Evolutionary conservation across 64 coral and sea anemone genomes (phyloP).

Genomic region (Stichodactyla helianthus): DNA sequence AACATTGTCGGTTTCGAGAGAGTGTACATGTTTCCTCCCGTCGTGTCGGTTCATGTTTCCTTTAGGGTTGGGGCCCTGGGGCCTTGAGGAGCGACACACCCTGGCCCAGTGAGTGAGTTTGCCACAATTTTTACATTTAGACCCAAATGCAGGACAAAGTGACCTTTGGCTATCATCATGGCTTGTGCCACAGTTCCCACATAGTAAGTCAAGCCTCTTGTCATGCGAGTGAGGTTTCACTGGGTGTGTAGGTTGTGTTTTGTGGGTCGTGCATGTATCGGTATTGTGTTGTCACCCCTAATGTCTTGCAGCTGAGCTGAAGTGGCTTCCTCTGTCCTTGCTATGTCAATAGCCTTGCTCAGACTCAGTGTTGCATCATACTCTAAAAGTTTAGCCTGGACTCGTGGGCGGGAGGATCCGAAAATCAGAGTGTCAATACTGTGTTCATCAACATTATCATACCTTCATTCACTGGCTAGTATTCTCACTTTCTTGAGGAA

Average conservation of each 20-base stretch:
- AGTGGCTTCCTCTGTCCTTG: slow-evolving; percentile 59
- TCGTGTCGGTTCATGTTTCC: neutral
- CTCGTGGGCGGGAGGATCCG: slow-evolving; percentile 24
- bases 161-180: slow-evolving; percentile 50
- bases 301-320: slow-evolving; percentile 53
- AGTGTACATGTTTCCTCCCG: neutral
- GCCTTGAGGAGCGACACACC: slow-evolving; percentile 8
- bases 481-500: slow-evolving; percentile 68
- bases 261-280: slow-evolving; percentile 5
- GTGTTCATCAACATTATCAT: slow-evolving; percentile 45
- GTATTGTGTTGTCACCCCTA: slow-evolving; percentile 11
- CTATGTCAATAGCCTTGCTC: slow-evolving; percentile 48
- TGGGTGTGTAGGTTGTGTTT: neutral
- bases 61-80: neutral
- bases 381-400: slow-evolving; percentile 62
- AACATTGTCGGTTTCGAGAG: neutral
- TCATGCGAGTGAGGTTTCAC: neutral
- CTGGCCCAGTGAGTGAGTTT: slow-evolving; percentile 52
- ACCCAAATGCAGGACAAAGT: slow-evolving; percentile 44
- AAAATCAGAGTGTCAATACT: slow-evolving; percentile 68
- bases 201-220: neutral
- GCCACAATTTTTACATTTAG: slow-evolving; percentile 47
- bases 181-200: slow-evolving; percentile 66
- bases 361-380: slow-evolving; percentile 54
- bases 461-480: slow-evolving; percentile 54